Conservation (phyloP, 35 echinoderm and acorn worm genomes). For the Heliocidaris tuberculata region DNA sequence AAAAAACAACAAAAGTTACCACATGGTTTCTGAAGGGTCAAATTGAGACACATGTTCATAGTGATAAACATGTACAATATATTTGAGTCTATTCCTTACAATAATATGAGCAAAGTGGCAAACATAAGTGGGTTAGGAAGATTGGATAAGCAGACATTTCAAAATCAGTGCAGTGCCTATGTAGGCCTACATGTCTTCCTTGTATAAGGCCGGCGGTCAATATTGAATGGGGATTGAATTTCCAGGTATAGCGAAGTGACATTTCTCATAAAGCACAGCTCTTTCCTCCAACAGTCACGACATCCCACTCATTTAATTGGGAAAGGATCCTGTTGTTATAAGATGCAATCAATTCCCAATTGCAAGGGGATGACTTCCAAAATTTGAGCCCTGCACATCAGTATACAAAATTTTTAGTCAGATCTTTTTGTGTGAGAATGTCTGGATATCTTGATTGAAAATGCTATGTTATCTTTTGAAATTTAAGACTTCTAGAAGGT, state of each 20-base stretch:
- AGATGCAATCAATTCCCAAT: not conserved
- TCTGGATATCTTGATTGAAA: too few species aligned
- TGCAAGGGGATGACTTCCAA: not conserved
- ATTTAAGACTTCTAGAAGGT: too few species aligned
- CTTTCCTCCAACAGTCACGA: not conserved
- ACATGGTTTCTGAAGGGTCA: too few species aligned
- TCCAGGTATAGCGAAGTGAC: not conserved
- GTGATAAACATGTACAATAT: not conserved
- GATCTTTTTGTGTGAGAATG: not conserved
- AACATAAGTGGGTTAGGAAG: not conserved
- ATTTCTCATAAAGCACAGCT: not conserved
- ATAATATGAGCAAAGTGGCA: not conserved
- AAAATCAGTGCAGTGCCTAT: not conserved
- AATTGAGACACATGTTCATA: too few species aligned
- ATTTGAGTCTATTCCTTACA: not conserved
- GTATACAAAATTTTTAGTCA: not conserved
- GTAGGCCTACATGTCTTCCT: not conserved
- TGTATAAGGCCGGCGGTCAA: not conserved
- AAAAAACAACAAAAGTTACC: too few species aligned
- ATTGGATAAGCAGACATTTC: not conserved
- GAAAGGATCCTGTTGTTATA: not conserved
- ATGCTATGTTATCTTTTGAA: too few species aligned
- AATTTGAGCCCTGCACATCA: not conserved
- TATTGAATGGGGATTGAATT: not conserved
- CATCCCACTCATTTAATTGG: not conserved